A percentile compares a stretch with the other conserved stretches of the same genome.
Evolutionary conservation across 30 jellyfish, hydroid and myxozoan species (phyloP).

Genomic region (Chironex yamaguchii): DNA sequence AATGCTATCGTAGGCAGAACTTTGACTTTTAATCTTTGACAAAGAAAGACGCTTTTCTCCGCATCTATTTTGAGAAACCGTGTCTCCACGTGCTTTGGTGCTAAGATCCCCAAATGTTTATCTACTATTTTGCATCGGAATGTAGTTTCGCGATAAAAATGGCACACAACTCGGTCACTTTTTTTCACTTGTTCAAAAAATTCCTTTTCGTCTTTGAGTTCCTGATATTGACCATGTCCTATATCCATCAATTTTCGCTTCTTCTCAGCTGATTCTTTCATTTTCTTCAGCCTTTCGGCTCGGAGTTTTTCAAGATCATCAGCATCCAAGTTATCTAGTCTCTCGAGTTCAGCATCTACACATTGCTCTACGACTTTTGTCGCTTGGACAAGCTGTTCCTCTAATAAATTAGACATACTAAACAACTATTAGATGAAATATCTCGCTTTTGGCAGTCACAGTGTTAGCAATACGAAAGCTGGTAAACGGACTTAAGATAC

Average conservation of each 20-base stretch:
- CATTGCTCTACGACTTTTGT: slow-evolving; percentile 91
- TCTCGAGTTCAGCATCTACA: slow-evolving; percentile 87
- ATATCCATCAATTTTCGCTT: slow-evolving; percentile 83
- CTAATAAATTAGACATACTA: slow-evolving; percentile 1
- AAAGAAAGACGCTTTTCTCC: slow-evolving; percentile 89
- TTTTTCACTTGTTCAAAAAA: slow-evolving; percentile 91
- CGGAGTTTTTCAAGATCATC: slow-evolving; percentile 84
- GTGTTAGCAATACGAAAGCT: too few species aligned
- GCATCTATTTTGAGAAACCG: slow-evolving; percentile 89
- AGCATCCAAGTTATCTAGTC: slow-evolving; percentile 84
- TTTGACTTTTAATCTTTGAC: slow-evolving; percentile 85
- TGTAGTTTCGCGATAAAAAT: slow-evolving; percentile 93
- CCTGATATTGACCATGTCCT: slow-evolving; percentile 96
- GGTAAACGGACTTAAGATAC: too few species aligned
- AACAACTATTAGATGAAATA: too few species aligned
- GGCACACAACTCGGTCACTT: slow-evolving; percentile 94
- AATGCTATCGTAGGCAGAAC: slow-evolving; percentile 93
- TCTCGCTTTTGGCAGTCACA: too few species aligned
- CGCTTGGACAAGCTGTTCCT: slow-evolving; percentile 86
- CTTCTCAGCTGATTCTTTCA: slow-evolving; percentile 83
- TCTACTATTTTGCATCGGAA: slow-evolving; percentile 94
- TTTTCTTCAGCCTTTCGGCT: slow-evolving; percentile 78
- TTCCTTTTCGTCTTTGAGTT: slow-evolving; percentile 90
- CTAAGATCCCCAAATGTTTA: slow-evolving; percentile 82
- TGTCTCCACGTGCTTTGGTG: slow-evolving; percentile 90